Evolutionary conservation across 2,113 vertebrate genomes (phyloP).

Genomic region (Terrapene triunguis): DNA sequence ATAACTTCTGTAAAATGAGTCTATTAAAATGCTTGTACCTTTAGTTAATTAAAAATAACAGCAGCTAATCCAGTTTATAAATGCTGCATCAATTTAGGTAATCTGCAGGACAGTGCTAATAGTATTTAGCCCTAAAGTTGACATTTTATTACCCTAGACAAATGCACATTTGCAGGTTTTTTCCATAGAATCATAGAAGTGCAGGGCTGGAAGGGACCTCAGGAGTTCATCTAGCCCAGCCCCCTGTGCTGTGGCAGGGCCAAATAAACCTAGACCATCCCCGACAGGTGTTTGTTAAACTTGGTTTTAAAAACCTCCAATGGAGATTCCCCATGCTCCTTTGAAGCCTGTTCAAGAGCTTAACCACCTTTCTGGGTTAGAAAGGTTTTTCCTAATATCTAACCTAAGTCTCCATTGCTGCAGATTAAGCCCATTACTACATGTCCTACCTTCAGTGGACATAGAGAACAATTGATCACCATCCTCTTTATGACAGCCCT

Average conservation of each 20-base stretch:
- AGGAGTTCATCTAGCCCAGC: neutral
- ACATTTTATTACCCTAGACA: neutral
- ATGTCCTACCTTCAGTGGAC: neutral
- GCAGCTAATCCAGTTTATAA: neutral
- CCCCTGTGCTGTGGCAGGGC: neutral
- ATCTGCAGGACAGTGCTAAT: neutral
- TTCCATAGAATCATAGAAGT: neutral
- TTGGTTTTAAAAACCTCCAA: neutral
- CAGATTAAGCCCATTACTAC: neutral
- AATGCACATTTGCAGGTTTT: neutral
- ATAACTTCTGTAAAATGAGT: neutral
- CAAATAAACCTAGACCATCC: neutral
- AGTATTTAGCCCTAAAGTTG: neutral
- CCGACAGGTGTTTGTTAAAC: neutral
- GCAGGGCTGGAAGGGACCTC: neutral
- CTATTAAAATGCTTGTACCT: neutral
- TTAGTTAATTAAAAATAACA: neutral
- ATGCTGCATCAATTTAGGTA: neutral
- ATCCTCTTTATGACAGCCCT: neutral
- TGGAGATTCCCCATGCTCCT: neutral
- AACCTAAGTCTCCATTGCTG: neutral
- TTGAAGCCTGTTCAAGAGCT: neutral
- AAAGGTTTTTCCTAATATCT: neutral
- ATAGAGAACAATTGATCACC: neutral
- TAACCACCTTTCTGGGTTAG: neutral